These are phyloP conservation scores for Capromys pilorides DNA, from an alignment of 2,797 vertebrate genomes.

Conservation along the genomic window DNA sequence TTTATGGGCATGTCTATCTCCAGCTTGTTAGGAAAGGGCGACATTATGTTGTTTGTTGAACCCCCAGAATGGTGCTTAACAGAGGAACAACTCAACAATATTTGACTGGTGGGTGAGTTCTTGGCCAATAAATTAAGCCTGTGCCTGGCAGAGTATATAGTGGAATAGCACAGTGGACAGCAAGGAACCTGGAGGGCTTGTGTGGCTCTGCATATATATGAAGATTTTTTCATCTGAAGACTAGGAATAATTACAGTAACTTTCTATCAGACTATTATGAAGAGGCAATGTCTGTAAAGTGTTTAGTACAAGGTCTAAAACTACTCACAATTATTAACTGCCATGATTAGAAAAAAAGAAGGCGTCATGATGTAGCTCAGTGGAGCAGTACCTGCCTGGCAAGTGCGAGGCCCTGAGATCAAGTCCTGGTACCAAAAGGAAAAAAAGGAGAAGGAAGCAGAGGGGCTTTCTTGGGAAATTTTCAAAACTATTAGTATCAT, in stretches of 20 bases:
- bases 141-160: background rate
- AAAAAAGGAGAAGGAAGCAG: background rate
- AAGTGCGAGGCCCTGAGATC: background rate
- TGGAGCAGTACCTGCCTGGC: background rate
- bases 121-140: background rate
- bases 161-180: background rate
- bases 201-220: background rate
- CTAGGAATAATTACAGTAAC: background rate
- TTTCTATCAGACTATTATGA: background rate
- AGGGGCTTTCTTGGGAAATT: background rate
- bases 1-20: background rate
- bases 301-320: background rate
- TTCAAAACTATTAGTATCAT: slow-evolving; percentile 20
- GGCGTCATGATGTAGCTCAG: background rate
- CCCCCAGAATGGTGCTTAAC: background rate
- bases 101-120: background rate
- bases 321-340: background rate
- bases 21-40: background rate
- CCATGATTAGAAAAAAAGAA: background rate
- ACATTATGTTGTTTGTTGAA: background rate
- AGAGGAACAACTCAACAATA: background rate
- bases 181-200: background rate
- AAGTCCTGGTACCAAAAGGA: background rate
- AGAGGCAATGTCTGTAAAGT: background rate
- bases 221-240: background rate